phyloP scores from a whole-genome alignment of 2,888 invertebrate genomes.

The Tinea pellionella region DNA sequence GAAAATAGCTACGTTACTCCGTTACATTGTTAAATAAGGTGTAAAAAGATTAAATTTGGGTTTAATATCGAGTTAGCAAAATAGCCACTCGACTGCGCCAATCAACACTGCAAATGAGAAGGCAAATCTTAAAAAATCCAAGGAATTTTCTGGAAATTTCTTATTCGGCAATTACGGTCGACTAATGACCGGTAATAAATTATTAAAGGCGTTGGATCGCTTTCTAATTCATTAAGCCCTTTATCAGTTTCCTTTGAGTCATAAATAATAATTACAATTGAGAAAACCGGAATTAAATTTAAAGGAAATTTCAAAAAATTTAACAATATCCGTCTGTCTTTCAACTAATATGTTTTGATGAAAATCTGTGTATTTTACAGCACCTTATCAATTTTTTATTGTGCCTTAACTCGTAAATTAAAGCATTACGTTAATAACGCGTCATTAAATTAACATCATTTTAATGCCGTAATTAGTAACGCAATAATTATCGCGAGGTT shows the following conservation, averaged over 20 bases:
- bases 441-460: too few species aligned
- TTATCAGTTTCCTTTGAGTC: slow-evolving; percentile 8
- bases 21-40: slow-evolving; percentile 9
- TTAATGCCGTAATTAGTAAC: too few species aligned
- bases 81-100: not conserved
- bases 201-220: slow-evolving; percentile 26
- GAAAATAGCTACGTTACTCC: not conserved
- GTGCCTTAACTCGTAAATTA: too few species aligned
- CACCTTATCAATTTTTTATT: too few species aligned
- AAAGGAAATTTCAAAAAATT: too few species aligned
- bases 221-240: slow-evolving; percentile 34
- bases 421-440: too few species aligned
- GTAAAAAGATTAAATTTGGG: not conserved
- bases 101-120: not conserved
- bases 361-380: too few species aligned
- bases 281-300: not conserved
- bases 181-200: slow-evolving; percentile 41
- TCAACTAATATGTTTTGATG: too few species aligned
- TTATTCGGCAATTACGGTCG: slow-evolving; percentile 39
- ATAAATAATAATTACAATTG: not conserved
- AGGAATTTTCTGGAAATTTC: slow-evolving; percentile 23
- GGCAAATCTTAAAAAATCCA: slow-evolving; percentile 4
- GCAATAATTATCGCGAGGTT: too few species aligned
- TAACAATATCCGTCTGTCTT: too few species aligned
- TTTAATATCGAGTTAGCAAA: not conserved